Evolutionary conservation across 2,888 invertebrate genomes (phyloP).

Genomic region (Sarcophaga rosellei): DNA sequence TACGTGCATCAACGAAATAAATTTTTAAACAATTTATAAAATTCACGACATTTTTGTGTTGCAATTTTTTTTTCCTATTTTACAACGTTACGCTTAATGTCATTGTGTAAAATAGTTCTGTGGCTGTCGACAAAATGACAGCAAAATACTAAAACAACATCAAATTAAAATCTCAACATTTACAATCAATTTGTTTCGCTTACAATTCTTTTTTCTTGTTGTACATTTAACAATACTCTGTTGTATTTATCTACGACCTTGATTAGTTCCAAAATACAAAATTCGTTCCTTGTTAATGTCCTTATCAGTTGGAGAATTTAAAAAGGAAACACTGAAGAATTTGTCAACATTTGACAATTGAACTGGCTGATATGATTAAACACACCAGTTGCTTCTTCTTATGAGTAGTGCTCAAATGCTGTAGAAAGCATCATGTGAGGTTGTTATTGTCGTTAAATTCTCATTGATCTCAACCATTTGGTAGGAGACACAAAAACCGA

Average conservation of each 20-base stretch:
- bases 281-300: constrained; percentile 59
- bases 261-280: constrained; percentile 51
- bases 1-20: no score
- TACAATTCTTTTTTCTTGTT: constrained; percentile 32
- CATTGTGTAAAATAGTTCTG: constrained; percentile 47
- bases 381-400: constrained; percentile 58
- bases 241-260: constrained; percentile 49
- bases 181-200: constrained; percentile 55
- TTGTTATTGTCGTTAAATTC: constrained; percentile 15
- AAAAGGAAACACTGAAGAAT: constrained; percentile 60
- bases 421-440: neutral
- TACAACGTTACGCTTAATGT: constrained; percentile 55
- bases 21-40: no score
- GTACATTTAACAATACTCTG: neutral
- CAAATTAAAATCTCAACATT: constrained; percentile 14
- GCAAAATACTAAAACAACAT: constrained; percentile 4
- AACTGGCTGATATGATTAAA: constrained; percentile 28
- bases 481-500: constrained; percentile 69
- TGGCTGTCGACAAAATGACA: constrained; percentile 28
- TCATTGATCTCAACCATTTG: constrained; percentile 63
- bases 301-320: constrained; percentile 32
- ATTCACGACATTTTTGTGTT: no score
- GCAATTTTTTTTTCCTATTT: neutral
- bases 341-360: constrained; percentile 44
- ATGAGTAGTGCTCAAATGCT: constrained; percentile 32